Conservation (phyloP, 2,113 vertebrate species). For the Pedetes capensis region DNA sequence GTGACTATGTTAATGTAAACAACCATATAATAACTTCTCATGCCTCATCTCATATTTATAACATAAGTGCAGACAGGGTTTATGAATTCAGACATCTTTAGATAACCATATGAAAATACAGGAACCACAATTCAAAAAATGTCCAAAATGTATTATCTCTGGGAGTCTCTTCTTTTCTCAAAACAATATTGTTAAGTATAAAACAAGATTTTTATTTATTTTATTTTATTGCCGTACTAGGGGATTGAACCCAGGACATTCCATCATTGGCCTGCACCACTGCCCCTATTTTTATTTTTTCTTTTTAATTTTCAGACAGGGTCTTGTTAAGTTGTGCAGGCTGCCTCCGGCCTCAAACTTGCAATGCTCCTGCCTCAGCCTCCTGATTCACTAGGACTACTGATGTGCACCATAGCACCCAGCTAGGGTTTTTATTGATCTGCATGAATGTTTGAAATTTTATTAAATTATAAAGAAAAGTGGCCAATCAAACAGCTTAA, state of each 20-base stretch:
- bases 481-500: neutral
- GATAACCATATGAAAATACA: neutral
- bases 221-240: no score
- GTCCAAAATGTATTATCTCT: neutral
- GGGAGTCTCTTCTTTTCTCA: neutral
- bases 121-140: neutral
- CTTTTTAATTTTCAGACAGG: no score
- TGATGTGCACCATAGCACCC: no score
- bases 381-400: no score
- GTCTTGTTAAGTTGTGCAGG: no score
- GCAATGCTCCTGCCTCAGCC: no score
- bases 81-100: neutral
- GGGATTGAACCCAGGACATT: no score
- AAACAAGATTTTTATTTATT: neutral
- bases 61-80: neutral
- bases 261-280: no score
- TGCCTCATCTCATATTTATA: neutral
- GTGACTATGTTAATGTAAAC: constrained; percentile 49
- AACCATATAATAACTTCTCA: constrained; percentile 41
- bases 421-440: no score
- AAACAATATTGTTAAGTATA: neutral
- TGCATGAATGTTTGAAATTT: neutral
- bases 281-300: no score
- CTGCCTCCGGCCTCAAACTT: no score
- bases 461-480: neutral